Evolutionary conservation across 2,113 vertebrate species (phyloP), one percentile per base, ranked within the genome.

Genomic region (Willisornis vidua): DNA sequence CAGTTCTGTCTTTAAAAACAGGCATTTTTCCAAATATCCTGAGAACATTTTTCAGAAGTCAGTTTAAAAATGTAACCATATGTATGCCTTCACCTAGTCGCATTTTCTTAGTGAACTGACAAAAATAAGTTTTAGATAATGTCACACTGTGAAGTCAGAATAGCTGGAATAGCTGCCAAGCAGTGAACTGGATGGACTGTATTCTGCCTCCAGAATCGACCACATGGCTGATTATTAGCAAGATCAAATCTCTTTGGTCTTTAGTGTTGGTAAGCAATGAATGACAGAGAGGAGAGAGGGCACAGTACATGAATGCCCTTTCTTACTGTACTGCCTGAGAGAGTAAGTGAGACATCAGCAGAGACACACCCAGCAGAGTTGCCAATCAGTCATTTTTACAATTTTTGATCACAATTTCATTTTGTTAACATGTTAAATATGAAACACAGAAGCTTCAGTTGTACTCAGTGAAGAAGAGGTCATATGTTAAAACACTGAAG

Each of bases 51-150:
- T 93, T 89, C 52, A 90, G 79, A 90, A 95, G 85, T 94, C 76
- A 65, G 6, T 68, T 85, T 90, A 57, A 68, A 92, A 84, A 94
- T 92, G 48, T 65, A 89, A 92, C 90, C 90, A 92, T 96, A 94
- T 94, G 88, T n/a, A 72, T 93, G 61, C 68, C n/a, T 93, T 93
- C 85, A 91, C 93, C 70, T 75, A 65, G 66, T 90, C 68, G 54
- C 65, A 84, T 90, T 97, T 92, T 86, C 73, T 62, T 89, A 79
- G 57, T 74, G 85, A 96, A 70, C 86, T 87, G 80, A 78, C 76
- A 94, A 90, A 93, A 94, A 87, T 89, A 90, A 89, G 62, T 73
- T 88, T 89, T 90, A 7, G 26, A 35, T 96, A 90, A 92, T 94
- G 73, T 77, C 73, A 82, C 55, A 45, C 68, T 80, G 55, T 19